phyloP scores from a whole-genome alignment of 2,797 vertebrate genomes.

The Spondyliosoma cantharus region DNA sequence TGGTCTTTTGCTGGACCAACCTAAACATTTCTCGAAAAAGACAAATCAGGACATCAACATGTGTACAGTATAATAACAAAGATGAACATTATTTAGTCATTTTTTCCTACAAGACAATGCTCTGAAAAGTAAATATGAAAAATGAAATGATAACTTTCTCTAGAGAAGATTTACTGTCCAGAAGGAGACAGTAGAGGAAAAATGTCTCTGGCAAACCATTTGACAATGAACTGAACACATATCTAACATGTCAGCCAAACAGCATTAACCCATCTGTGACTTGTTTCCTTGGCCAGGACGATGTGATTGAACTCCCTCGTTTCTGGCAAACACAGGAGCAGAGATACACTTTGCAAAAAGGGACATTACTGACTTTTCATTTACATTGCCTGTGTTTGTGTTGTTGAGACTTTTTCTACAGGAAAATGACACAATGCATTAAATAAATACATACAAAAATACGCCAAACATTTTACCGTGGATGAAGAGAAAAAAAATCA shows the following conservation, averaged over 20 bases:
- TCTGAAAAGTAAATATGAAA: slow-evolving; percentile 65
- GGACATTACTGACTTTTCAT: slow-evolving; percentile 87
- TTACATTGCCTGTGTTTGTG: slow-evolving; percentile 95
- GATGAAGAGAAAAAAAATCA: slow-evolving; percentile 78
- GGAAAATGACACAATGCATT: slow-evolving; percentile 79
- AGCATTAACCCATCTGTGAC: slow-evolving; percentile 76
- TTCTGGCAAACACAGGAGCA: slow-evolving; percentile 78
- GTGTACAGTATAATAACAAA: slow-evolving; percentile 92
- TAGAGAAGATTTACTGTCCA: slow-evolving; percentile 71
- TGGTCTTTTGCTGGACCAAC: slow-evolving; percentile 65
- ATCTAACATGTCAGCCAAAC: slow-evolving; percentile 75
- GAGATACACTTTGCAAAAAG: slow-evolving; percentile 83
- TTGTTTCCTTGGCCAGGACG: slow-evolving; percentile 76
- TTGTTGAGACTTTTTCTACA: slow-evolving; percentile 89
- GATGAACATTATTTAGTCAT: slow-evolving; percentile 87
- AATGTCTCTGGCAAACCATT: slow-evolving; percentile 82
- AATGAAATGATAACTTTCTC: slow-evolving; percentile 84
- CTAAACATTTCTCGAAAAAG: slow-evolving; percentile 75
- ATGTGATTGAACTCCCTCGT: slow-evolving; percentile 86
- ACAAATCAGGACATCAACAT: slow-evolving; percentile 83
- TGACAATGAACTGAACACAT: slow-evolving; percentile 85
- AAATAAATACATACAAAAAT: slow-evolving; percentile 75
- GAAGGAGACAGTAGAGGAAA: slow-evolving; percentile 51
- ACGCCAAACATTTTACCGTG: slow-evolving; percentile 87
- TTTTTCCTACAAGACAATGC: slow-evolving; percentile 85